A percentile compares a stretch with the other conserved stretches of the same genome.
These are phyloP conservation scores for Mola mola DNA, from an alignment of 2,113 vertebrate genomes.

Conservation along the genomic window DNA sequence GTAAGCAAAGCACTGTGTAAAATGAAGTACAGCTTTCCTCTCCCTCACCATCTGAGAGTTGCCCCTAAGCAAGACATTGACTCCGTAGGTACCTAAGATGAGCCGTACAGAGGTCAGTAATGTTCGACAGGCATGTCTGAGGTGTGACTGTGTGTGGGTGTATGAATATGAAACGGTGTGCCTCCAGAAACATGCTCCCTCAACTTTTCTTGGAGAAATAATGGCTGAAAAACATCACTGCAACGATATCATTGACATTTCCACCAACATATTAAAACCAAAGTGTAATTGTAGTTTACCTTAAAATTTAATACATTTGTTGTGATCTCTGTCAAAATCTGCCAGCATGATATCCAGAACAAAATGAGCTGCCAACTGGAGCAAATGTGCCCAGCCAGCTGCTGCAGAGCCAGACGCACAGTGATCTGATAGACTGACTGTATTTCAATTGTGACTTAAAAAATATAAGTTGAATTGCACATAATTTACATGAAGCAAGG, in stretches of 20 bases:
- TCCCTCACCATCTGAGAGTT: constrained; percentile 13
- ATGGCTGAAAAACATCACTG: constrained; percentile 8
- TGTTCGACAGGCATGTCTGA: constrained; percentile 32
- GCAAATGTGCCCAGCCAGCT: constrained; percentile 19
- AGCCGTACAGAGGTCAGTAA: constrained; percentile 50
- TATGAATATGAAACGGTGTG: constrained; percentile 38
- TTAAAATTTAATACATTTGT: too few species aligned
- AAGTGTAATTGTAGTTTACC: neutral
- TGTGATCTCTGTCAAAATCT: constrained; percentile 20
- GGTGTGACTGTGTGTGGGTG: constrained; percentile 39
- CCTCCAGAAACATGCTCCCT: constrained; percentile 17
- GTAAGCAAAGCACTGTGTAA: neutral
- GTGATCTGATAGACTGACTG: too few species aligned
- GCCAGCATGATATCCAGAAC: constrained; percentile 23
- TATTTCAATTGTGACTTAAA: constrained; percentile 21
- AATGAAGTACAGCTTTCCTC: constrained; percentile 25
- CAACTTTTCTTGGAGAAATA: constrained; percentile 27
- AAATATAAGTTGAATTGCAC: constrained; percentile 10
- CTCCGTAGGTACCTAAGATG: constrained; percentile 35
- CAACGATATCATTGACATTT: constrained; percentile 22
- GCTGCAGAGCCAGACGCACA: constrained; percentile 27
- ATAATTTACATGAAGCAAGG: constrained; percentile 1
- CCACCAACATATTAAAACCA: constrained; percentile 27
- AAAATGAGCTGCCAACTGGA: constrained; percentile 22
- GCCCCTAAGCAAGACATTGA: constrained; percentile 28